A percentile compares a stretch with the other conserved stretches of the same genome.
Conservation (phyloP, 2,797 vertebrate genomes). For the Anguilla megastoma region DNA sequence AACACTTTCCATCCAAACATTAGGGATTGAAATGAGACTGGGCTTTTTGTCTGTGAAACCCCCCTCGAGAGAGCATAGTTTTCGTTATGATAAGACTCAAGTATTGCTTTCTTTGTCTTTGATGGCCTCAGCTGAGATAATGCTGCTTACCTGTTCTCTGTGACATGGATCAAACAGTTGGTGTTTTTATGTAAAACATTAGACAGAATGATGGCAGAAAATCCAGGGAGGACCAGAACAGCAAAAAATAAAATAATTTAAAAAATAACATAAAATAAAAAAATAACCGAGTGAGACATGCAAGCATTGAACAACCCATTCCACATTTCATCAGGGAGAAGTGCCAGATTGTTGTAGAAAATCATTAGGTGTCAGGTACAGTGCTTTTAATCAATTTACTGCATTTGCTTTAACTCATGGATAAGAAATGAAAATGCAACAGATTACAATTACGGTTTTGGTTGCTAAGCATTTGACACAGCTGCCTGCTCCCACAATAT, state of each 20-base stretch:
- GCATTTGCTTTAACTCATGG: neutral
- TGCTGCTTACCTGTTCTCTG: conserved; percentile 59
- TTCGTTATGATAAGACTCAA: conserved; percentile 18
- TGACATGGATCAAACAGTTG: conserved; percentile 65
- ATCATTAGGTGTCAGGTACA: neutral
- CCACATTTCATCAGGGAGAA: neutral
- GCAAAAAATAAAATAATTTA: neutral
- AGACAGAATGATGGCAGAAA: conserved; percentile 32
- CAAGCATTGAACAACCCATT: neutral
- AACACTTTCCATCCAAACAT: neutral
- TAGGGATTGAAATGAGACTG: conserved; percentile 27
- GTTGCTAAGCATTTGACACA: neutral
- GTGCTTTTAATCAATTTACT: neutral
- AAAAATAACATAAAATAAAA: too few relatives aligned
- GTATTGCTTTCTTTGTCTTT: conserved; percentile 31
- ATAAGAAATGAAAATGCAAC: neutral
- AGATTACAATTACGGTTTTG: neutral
- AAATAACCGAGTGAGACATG: neutral
- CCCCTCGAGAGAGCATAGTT: conserved; percentile 17
- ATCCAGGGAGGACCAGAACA: conserved; percentile 17
- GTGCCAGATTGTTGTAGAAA: neutral
- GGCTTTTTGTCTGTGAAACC: conserved; percentile 30
- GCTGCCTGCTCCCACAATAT: too few relatives aligned
- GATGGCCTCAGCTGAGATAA: conserved; percentile 44
- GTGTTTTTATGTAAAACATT: conserved; percentile 55